Conservation (phyloP, 2,888 invertebrate species). For the Xestia xanthographa region DNA sequence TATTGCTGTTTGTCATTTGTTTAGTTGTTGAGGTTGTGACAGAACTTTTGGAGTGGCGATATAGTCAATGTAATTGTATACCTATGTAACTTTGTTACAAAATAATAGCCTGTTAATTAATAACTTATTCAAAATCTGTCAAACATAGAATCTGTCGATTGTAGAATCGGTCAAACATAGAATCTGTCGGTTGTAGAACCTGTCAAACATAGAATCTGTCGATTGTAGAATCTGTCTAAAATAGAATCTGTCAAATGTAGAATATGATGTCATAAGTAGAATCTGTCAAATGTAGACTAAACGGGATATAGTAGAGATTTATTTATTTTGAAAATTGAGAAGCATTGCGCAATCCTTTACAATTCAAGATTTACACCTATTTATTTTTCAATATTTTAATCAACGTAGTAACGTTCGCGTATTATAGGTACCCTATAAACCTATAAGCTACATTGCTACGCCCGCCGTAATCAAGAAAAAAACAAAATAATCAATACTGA, state of each 20-base stretch:
- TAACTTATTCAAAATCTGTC: too few species aligned
- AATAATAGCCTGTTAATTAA: too few species aligned
- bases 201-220: too few species aligned
- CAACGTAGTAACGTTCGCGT: background rate
- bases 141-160: too few species aligned
- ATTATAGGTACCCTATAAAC: background rate
- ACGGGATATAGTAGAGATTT: background rate
- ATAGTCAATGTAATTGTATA: too few species aligned
- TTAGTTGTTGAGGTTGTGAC: background rate
- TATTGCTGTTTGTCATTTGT: slow-evolving; percentile 37
- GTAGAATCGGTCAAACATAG: too few species aligned
- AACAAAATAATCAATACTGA: background rate
- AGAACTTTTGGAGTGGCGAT: background rate
- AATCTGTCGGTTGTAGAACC: too few species aligned
- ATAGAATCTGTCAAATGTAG: too few species aligned
- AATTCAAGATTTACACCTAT: background rate
- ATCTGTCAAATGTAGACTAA: too few species aligned
- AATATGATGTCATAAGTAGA: too few species aligned
- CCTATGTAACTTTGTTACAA: too few species aligned
- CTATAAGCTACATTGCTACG: background rate
- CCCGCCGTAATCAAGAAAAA: background rate
- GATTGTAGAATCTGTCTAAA: too few species aligned
- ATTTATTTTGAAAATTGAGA: background rate
- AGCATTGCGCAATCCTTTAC: background rate
- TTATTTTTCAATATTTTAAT: background rate